Percentiles rank a stretch among this genome's conserved stretches.
Evolutionary conservation across 2,888 invertebrate species (phyloP).

Genomic region (Eupeodes latifasciatus): DNA sequence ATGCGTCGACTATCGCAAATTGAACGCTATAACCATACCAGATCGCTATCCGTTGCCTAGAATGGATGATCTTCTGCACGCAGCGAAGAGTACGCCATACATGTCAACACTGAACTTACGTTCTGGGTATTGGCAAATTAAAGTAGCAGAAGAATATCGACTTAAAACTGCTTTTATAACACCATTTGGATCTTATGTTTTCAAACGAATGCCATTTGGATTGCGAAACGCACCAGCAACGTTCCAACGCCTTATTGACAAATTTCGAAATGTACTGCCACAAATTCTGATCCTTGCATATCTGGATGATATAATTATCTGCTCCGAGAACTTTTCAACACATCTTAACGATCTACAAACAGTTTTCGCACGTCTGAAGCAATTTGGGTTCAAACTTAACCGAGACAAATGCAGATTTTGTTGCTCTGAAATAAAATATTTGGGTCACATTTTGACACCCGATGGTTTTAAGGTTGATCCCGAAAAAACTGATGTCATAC

Average conservation of each 20-base stretch:
- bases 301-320: slow-evolving; percentile 21
- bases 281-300: slow-evolving; percentile 75
- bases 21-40: slow-evolving; percentile 79
- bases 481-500: slow-evolving; percentile 74
- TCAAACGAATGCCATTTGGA: slow-evolving; percentile 45
- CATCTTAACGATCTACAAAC: not conserved
- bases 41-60: slow-evolving; percentile 82
- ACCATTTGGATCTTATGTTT: slow-evolving; percentile 16
- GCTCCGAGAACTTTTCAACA: not conserved
- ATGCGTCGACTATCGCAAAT: slow-evolving; percentile 78
- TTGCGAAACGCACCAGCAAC: slow-evolving; percentile 73
- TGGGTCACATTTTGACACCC: slow-evolving; percentile 28
- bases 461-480: slow-evolving; percentile 31
- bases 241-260: slow-evolving; percentile 80
- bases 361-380: not conserved
- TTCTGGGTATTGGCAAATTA: slow-evolving; percentile 68
- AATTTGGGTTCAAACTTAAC: not conserved
- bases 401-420: slow-evolving; percentile 23
- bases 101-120: slow-evolving; percentile 55
- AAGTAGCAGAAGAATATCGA: slow-evolving; percentile 41
- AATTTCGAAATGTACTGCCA: slow-evolving; percentile 9
- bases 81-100: slow-evolving; percentile 6
- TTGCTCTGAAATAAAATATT: slow-evolving; percentile 23
- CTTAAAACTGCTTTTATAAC: slow-evolving; percentile 61
- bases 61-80: slow-evolving; percentile 80